Evolutionary conservation across 2,888 invertebrate species (phyloP).

Genomic region (Heliconius erato): DNA sequence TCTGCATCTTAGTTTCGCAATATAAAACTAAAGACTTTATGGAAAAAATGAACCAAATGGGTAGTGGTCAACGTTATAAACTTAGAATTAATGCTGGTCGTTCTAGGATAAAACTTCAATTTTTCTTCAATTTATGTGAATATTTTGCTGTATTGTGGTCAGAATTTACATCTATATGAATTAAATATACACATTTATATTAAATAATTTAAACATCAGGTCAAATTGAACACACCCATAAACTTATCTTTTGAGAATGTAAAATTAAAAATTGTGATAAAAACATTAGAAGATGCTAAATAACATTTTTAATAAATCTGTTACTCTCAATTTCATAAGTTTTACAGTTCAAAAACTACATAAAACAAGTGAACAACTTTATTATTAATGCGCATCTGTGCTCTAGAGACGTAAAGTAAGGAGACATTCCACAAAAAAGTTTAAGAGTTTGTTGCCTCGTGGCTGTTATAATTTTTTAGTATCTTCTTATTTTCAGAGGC

Average conservation of each 20-base stretch:
- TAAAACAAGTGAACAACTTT: constrained; percentile 14
- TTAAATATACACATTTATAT: no score
- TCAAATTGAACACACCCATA: not conserved
- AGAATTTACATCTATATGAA: no score
- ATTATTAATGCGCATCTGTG: constrained; percentile 19
- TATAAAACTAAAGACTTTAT: not conserved
- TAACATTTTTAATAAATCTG: not conserved
- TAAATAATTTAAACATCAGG: not conserved
- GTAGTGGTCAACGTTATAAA: not conserved
- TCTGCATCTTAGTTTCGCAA: constrained; percentile 19
- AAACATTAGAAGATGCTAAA: no score
- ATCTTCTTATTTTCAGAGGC: not conserved
- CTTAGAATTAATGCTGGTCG: not conserved
- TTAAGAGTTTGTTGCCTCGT: not conserved
- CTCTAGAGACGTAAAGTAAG: not conserved
- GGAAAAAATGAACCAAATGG: not conserved
- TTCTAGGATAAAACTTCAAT: not conserved
- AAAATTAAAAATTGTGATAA: no score
- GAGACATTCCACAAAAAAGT: not conserved
- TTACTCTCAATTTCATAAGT: not conserved
- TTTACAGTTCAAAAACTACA: not conserved
- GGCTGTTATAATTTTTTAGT: not conserved
- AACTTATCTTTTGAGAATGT: no score
- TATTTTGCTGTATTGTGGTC: not conserved
- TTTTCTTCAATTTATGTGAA: not conserved